Conservation (phyloP, 2,113 vertebrate genomes). For the Meles meles region DNA sequence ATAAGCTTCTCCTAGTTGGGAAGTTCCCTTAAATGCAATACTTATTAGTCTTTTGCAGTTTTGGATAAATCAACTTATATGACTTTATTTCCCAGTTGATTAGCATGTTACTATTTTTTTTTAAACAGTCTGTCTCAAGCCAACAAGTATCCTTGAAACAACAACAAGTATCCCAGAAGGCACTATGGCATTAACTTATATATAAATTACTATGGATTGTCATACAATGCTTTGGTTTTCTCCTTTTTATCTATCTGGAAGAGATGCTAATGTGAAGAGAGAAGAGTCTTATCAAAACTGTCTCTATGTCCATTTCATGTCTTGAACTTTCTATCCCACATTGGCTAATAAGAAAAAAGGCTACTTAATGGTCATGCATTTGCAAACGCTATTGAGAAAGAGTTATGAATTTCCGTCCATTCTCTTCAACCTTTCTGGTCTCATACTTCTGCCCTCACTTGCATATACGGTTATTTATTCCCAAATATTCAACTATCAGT, state of each 20-base stretch:
- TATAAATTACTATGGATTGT: not conserved
- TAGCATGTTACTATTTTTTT: not conserved
- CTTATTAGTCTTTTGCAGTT: not conserved
- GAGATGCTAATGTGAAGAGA: not conserved
- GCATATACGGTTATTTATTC: not conserved
- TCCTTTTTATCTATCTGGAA: not conserved
- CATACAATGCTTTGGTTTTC: not conserved
- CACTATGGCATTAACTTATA: not conserved
- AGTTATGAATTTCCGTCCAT: not conserved
- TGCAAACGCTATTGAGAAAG: not conserved
- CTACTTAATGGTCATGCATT: not conserved
- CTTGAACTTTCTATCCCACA: not conserved
- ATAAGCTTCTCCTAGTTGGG: not conserved
- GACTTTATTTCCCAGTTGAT: not conserved
- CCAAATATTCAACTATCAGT: not conserved
- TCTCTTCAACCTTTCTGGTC: not conserved
- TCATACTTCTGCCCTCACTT: not conserved
- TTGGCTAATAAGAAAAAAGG: not conserved
- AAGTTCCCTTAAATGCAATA: not conserved
- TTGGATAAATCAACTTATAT: not conserved
- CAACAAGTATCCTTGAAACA: not conserved
- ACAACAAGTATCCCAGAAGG: not conserved
- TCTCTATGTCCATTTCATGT: not conserved
- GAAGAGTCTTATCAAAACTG: not conserved
- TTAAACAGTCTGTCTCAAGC: not conserved